Conservation (phyloP, 1,140 invertebrate species). For the Euschistus heros region DNA sequence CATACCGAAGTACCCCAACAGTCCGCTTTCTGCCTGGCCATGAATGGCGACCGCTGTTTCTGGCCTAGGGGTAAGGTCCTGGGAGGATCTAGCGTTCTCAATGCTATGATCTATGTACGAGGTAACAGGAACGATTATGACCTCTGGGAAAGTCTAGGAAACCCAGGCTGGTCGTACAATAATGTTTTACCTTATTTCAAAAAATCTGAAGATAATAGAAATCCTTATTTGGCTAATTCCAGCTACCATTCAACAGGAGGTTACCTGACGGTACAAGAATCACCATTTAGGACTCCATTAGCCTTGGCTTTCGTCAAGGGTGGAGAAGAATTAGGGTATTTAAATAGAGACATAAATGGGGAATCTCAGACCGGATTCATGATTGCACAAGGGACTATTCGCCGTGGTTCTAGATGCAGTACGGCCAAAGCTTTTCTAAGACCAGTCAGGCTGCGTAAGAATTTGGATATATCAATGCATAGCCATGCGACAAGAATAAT, state of each 20-base stretch:
- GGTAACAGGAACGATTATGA: constrained; percentile 88
- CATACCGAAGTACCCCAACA: constrained; percentile 64
- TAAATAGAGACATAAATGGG: constrained; percentile 68
- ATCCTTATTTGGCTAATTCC: constrained; percentile 60
- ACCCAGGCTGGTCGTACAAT: constrained; percentile 80
- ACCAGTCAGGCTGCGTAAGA: constrained; percentile 62
- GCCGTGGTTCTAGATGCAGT: constrained; percentile 75
- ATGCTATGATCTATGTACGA: constrained; percentile 91
- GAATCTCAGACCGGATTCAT: constrained; percentile 73
- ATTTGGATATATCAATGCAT: constrained; percentile 71
- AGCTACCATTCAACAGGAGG: constrained; percentile 67
- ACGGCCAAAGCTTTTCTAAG: constrained; percentile 80
- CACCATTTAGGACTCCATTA: constrained; percentile 67
- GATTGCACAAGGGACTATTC: constrained; percentile 72
- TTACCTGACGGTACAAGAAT: constrained; percentile 72
- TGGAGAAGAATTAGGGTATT: constrained; percentile 65
- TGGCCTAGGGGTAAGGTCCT: constrained; percentile 81
- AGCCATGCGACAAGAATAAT: constrained; percentile 62
- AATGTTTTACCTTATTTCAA: constrained; percentile 78
- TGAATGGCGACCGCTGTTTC: constrained; percentile 72
- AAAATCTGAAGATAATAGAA: constrained; percentile 79
- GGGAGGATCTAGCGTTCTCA: constrained; percentile 88
- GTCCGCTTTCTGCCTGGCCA: constrained; percentile 63
- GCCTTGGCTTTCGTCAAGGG: constrained; percentile 71
- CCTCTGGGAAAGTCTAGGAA: constrained; percentile 75